Evolutionary conservation across 2,888 invertebrate genomes (phyloP).

Genomic region (Spisula solida): DNA sequence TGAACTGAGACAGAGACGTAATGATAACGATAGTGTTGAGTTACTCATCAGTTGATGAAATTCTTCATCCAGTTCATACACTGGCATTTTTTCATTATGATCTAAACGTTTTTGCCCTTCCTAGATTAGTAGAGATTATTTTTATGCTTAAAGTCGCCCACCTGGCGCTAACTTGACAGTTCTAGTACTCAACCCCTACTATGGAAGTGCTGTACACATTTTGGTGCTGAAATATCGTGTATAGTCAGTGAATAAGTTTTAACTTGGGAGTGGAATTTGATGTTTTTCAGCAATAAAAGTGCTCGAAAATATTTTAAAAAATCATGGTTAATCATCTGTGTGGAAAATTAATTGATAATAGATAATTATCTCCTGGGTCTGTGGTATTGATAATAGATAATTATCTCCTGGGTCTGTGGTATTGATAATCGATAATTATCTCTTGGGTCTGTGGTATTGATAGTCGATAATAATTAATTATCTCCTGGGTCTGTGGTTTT

Average conservation of each 20-base stretch:
- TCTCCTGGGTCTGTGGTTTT: no score
- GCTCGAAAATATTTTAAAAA: no score
- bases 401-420: no score
- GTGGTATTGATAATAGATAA: no score
- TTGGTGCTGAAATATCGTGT: neutral
- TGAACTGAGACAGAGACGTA: slow-evolving; percentile 71
- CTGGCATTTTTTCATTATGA: neutral
- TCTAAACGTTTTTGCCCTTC: neutral
- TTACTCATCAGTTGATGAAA: slow-evolving; percentile 49
- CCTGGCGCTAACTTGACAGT: neutral
- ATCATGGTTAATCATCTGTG: no score
- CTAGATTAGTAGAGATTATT: neutral
- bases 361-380: no score
- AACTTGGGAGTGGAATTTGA: neutral
- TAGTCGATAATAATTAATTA: no score
- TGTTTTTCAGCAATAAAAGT: neutral
- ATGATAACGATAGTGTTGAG: slow-evolving; percentile 53
- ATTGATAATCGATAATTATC: no score
- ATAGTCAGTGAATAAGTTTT: neutral
- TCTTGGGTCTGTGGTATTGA: no score
- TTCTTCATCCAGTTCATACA: neutral
- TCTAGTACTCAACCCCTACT: neutral
- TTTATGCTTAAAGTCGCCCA: neutral
- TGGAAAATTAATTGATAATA: no score
- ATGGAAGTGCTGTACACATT: neutral